Evolutionary conservation across 2,888 invertebrate genomes (phyloP), one percentile per base, ranked within the genome.

Genomic region (Ormia ochracea): DNA sequence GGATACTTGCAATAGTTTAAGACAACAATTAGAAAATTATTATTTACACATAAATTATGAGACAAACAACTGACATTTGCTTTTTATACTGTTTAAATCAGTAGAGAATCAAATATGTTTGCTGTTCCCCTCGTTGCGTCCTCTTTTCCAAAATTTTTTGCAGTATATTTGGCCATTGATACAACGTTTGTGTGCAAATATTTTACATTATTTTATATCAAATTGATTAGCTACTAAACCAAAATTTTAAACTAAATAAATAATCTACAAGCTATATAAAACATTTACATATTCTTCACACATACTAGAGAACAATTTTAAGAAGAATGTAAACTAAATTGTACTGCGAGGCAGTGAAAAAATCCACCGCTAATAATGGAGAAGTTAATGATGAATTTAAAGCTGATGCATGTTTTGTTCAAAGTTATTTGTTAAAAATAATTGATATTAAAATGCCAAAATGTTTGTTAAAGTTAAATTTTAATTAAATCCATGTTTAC

Each of bases 151-250:
- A 74, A 84, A 85, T 70, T 78, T 86, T 19, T 66, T 82, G 58
- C 86, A 87, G 63, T 84, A 86, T 73, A 83, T 87, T 81, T 87
- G 86, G 87, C 88, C 87, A 50, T 76, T 87, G 82, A 73, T 88
- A 74, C 85, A 86, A 66, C 86, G 85, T 81, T 83, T 87, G 74
- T 87, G 87, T 82, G 80, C 84, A 23, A 86, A 85, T 82, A 82
- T 87, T 14, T 52, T 87, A 54, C 82, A 85, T 72, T 85, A 87
- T 72, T 84, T 85, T 83, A 54, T 86, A 81, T 73, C 85, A 73
- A 83, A 85, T 61, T 87, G 81, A 86, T 76, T 69, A 52, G 72
- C 73, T 65, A 6, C 23, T 45, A 50, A 48, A 50, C 48, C 48
- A n/a, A 9, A 58, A 66, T 48, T 58, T 48, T 7, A 17, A 17